Evolutionary conservation across 2,888 invertebrate genomes (phyloP).

Genomic region (Octonoba sinensis): DNA sequence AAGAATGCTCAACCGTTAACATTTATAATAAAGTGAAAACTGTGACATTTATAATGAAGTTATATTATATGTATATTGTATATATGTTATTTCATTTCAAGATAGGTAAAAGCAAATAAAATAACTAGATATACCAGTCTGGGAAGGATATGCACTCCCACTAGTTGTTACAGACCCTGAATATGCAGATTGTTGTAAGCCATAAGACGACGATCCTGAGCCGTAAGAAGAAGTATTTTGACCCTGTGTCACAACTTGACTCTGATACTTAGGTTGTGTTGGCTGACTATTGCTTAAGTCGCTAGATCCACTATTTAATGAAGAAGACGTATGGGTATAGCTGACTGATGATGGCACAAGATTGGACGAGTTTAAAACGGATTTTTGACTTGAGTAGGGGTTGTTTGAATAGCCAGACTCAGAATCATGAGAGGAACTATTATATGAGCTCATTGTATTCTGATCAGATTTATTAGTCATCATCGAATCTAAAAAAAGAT

Average conservation of each 20-base stretch:
- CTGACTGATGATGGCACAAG: conserved; percentile 48
- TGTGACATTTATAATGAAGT: too few relatives aligned
- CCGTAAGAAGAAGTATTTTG: conserved; percentile 47
- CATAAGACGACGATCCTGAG: conserved; percentile 46
- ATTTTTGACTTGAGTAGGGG: conserved; percentile 52
- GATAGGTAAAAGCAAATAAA: too few relatives aligned
- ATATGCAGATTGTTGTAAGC: conserved; percentile 47
- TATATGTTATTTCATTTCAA: too few relatives aligned
- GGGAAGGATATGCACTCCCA: conserved; percentile 54
- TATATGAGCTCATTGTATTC: conserved; percentile 43
- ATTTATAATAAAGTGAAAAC: too few relatives aligned
- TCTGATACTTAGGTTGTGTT: conserved; percentile 52
- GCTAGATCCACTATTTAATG: conserved; percentile 26
- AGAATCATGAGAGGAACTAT: conserved; percentile 50
- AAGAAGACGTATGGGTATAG: conserved; percentile 48
- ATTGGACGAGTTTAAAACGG: conserved; percentile 57
- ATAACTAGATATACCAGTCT: conserved; percentile 38
- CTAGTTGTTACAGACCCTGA: conserved; percentile 48
- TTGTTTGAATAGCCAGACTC: conserved; percentile 39
- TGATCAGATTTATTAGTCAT: conserved; percentile 47
- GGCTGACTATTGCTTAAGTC: conserved; percentile 30
- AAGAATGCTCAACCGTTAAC: too few relatives aligned
- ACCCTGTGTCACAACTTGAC: conserved; percentile 40
- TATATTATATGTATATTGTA: too few relatives aligned
- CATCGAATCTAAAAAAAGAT: conserved; percentile 37